Evolutionary conservation across 2,113 vertebrate species (phyloP), one percentile per base, ranked within the genome.

Genomic region (Catharus fuscescens): DNA sequence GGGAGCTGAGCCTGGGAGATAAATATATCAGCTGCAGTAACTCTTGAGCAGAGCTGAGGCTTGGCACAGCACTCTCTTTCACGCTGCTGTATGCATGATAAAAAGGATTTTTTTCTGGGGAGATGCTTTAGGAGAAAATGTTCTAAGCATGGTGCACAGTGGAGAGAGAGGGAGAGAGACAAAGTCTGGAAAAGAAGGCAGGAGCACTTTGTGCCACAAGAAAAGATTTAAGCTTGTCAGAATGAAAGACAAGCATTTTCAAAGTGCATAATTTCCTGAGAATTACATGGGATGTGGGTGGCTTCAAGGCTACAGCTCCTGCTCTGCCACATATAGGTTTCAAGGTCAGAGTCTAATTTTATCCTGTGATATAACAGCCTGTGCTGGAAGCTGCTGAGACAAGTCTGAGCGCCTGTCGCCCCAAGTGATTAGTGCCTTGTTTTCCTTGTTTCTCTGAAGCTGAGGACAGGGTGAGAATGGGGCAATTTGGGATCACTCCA

Each of bases 301-400:
- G 87, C 74, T 93, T 76, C 91, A 82, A 96, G 95, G 66, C 83
- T 92, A 17, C 56, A 82, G 71, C 86, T 92, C 54, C 80, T 44
- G 53, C 78, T 90, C 56, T 67, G 34, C 67, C 88, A 79, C 79
- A 74, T 92, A 23, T 25, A 79, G 74, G 42, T 80, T 90, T 93
- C 94, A 95, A 88, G 82, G 86, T 70, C 80, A 80, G 79, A 88
- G 20, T 76, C 91, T 92, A 83, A 93, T 95, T 92, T 96, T 86
- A 90, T 86, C 82, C 60, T 59, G 83, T 90, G 76, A 70, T 90
- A 50, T 47, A 70, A 90, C 78, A 21, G 52, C 14, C 48, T 72
- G 66, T 74, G 18, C 26, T 26, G 2, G 34, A 59, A 78, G 83
- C 79, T 76, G 85, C 90, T 54, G 82, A 67, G 61, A 47, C 78